These are phyloP conservation scores for Autographa pulchrina DNA, from an alignment of 2,888 invertebrate species.

Conservation along the genomic window DNA sequence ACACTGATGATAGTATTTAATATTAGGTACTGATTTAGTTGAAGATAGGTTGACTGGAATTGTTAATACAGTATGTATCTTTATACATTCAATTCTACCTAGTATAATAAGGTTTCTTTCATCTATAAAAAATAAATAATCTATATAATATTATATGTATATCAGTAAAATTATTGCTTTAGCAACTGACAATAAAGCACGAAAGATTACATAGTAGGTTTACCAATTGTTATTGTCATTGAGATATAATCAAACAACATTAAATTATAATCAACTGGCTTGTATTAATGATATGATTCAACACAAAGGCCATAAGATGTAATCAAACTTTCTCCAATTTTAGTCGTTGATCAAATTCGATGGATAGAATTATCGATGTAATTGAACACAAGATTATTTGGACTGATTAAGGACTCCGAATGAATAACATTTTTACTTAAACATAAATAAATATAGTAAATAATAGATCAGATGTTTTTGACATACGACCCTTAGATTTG, in stretches of 20 bases:
- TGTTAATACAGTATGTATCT: too few relatives aligned
- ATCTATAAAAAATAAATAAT: too few relatives aligned
- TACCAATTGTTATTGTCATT: background rate
- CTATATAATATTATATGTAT: too few relatives aligned
- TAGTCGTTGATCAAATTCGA: background rate
- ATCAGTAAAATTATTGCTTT: background rate
- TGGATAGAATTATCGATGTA: background rate
- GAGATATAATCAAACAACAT: background rate
- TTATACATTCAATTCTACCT: too few relatives aligned
- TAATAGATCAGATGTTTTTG: background rate
- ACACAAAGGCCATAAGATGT: background rate
- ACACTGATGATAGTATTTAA: background rate
- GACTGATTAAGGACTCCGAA: background rate
- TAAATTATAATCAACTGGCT: background rate
- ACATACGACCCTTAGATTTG: background rate
- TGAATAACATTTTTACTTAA: background rate
- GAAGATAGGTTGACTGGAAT: too few relatives aligned
- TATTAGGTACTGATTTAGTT: too few relatives aligned
- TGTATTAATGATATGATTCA: background rate
- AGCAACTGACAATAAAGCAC: background rate
- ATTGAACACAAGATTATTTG: background rate
- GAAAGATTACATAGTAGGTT: background rate
- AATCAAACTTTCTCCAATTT: slow-evolving; percentile 1
- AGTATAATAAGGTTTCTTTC: too few relatives aligned
- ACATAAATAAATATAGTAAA: background rate